phyloP scores from a whole-genome alignment of 2,113 vertebrate genomes.

The Paradoxurus hermaphroditus region DNA sequence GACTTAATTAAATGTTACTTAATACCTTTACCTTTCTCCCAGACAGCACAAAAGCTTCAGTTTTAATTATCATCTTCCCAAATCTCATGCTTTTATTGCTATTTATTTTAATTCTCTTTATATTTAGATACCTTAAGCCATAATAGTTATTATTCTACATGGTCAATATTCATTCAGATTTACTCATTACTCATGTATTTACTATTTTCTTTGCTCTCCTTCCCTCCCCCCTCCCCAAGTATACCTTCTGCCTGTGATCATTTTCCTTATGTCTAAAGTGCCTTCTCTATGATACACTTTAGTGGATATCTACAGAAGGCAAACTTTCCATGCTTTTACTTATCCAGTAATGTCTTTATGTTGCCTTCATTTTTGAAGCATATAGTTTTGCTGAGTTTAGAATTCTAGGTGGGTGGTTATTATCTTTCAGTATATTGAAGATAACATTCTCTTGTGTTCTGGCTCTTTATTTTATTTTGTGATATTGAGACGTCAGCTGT shows the following conservation, averaged over 20 bases:
- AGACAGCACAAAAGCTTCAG: neutral
- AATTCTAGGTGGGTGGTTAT: neutral
- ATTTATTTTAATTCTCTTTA: neutral
- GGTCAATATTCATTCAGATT: neutral
- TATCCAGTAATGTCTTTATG: neutral
- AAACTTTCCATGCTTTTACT: neutral
- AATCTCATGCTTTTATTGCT: neutral
- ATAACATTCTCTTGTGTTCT: neutral
- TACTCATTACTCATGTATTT: neutral
- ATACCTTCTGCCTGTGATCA: neutral
- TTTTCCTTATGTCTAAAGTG: neutral
- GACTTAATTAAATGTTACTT: neutral
- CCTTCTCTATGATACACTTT: neutral
- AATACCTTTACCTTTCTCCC: neutral
- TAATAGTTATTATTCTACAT: neutral
- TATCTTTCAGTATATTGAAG: neutral
- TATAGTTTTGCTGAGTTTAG: neutral
- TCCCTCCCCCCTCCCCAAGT: neutral
- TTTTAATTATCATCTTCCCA: neutral
- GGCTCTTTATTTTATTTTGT: neutral
- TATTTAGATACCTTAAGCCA: neutral
- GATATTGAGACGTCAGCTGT: neutral
- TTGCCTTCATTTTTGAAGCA: neutral
- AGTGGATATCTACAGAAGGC: neutral
- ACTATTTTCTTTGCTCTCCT: neutral